These are phyloP conservation scores for Mamestra configurata DNA, from an alignment of 1,140 invertebrate genomes.

Conservation along the genomic window DNA sequence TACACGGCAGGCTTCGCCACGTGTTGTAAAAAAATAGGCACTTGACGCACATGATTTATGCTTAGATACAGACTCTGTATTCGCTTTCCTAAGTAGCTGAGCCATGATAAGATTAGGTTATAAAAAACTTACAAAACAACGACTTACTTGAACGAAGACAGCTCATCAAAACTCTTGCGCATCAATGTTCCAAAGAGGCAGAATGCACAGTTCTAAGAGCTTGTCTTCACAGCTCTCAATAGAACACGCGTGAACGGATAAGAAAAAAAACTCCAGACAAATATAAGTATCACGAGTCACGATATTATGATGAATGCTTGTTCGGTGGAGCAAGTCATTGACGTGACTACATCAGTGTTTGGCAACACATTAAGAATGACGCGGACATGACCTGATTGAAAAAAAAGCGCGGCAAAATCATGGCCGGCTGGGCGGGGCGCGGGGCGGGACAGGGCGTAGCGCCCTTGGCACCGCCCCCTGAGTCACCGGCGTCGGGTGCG, in stretches of 20 bases:
- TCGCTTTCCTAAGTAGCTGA: slow-evolving; percentile 18
- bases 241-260: slow-evolving; percentile 41
- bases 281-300: slow-evolving; percentile 48
- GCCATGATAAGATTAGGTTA: not conserved
- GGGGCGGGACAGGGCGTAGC: slow-evolving; percentile 83
- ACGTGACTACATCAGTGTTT: slow-evolving; percentile 76
- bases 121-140: slow-evolving; percentile 22
- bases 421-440: slow-evolving; percentile 79
- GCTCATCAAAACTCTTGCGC: slow-evolving; percentile 10
- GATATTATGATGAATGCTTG: slow-evolving; percentile 49
- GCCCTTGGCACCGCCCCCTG: slow-evolving; percentile 84
- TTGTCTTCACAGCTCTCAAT: slow-evolving; percentile 13
- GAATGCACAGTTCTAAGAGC: slow-evolving; percentile 16
- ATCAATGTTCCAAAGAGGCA: slow-evolving; percentile 22
- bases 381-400: slow-evolving; percentile 75
- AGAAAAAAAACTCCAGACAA: slow-evolving; percentile 38
- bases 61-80: not conserved
- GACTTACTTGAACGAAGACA: slow-evolving; percentile 18
- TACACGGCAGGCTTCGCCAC: not conserved
- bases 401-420: slow-evolving; percentile 85
- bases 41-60: not conserved
- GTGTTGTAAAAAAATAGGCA: not conserved
- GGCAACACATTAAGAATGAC: slow-evolving; percentile 83
- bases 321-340: slow-evolving; percentile 67
- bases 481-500: slow-evolving; percentile 74